phyloP scores from a whole-genome alignment of 2,113 vertebrate species.

The Lepus timidus region DNA sequence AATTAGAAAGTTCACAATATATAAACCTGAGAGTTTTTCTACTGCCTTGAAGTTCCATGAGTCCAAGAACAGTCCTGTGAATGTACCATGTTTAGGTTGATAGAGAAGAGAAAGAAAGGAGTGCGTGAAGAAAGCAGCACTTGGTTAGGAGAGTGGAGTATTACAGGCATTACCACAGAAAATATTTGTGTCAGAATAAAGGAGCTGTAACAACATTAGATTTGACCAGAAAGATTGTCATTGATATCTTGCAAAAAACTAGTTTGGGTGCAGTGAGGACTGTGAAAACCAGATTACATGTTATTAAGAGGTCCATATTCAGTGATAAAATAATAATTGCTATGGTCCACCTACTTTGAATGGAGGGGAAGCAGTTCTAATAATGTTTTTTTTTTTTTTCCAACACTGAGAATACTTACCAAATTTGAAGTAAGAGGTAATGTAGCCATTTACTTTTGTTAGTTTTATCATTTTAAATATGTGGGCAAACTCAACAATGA shows the following conservation, averaged over 20 bases:
- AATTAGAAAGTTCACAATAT: background rate
- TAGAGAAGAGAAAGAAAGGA: background rate
- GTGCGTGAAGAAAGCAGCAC: background rate
- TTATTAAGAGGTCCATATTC: background rate
- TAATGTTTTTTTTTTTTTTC: background rate
- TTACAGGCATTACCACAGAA: background rate
- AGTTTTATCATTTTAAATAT: slow-evolving; percentile 45
- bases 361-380: background rate
- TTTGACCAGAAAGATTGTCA: background rate
- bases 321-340: background rate
- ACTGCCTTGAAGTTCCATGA: slow-evolving; percentile 23
- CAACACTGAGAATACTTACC: background rate
- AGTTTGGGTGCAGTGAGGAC: background rate
- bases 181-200: background rate
- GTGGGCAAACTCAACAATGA: background rate
- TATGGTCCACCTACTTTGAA: background rate
- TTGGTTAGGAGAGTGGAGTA: background rate
- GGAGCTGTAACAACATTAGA: background rate
- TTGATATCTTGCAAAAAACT: background rate
- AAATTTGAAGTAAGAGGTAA: slow-evolving; percentile 20
- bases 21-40: slow-evolving; percentile 1
- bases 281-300: background rate
- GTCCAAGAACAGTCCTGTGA: background rate
- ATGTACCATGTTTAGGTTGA: background rate
- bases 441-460: slow-evolving; percentile 8